phyloP scores from a whole-genome alignment of 2,113 vertebrate genomes.

The Dicrurus megarhynchus region DNA sequence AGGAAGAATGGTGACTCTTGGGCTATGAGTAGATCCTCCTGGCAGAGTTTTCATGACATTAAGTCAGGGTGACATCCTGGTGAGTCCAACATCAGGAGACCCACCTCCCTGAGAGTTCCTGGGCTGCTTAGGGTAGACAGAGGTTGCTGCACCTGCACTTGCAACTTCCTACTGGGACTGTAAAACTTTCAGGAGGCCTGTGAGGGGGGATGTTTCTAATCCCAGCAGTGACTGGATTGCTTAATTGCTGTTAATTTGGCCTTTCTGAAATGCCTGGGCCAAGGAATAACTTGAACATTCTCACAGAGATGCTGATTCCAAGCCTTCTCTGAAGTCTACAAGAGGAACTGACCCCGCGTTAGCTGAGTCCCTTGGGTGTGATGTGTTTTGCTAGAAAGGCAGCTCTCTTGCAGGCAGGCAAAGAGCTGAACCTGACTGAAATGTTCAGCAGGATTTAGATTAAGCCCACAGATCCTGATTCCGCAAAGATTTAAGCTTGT shows the following conservation, averaged over 20 bases:
- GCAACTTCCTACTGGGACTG: not conserved
- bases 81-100: not conserved
- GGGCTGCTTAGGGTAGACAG: not conserved
- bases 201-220: not conserved
- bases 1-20: not conserved
- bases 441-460: constrained; percentile 12
- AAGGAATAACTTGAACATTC: not conserved
- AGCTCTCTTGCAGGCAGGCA: not conserved
- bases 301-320: not conserved
- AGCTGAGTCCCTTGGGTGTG: fast-evolving
- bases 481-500: constrained; percentile 28
- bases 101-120: not conserved
- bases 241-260: not conserved
- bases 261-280: not conserved
- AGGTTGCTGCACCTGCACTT: not conserved
- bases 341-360: not conserved
- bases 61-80: not conserved
- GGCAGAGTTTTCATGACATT: not conserved
- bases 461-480: constrained; percentile 35
- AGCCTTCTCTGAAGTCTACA: too few species aligned
- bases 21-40: not conserved
- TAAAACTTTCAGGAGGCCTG: not conserved
- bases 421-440: not conserved
- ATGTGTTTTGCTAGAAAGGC: not conserved
- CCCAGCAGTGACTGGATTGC: not conserved